phyloP scores from a whole-genome alignment of 1,140 invertebrate genomes.

The Dendroctonus valens region DNA sequence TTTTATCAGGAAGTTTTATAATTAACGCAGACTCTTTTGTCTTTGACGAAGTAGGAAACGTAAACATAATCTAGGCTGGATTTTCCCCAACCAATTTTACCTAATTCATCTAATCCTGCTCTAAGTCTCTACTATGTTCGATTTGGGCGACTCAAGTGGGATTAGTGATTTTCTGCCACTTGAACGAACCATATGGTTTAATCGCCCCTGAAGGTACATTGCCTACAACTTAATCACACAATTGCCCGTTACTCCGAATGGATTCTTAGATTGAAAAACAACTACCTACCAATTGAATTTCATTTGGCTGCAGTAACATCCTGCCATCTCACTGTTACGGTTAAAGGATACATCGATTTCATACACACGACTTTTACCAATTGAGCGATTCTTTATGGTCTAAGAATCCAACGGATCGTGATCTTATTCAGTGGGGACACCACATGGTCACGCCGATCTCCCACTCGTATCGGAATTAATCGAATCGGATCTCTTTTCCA shows the following conservation, averaged over 20 bases:
- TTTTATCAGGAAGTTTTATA: neutral
- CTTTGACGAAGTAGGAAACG: too few species aligned
- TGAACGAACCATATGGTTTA: too few species aligned
- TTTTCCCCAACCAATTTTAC: too few species aligned
- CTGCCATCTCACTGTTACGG: conserved; percentile 7
- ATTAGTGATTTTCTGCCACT: too few species aligned
- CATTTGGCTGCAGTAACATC: conserved; percentile 16
- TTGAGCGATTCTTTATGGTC: conserved; percentile 27
- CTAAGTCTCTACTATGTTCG: too few species aligned
- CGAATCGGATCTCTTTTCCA: conserved; percentile 11
- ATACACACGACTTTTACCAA: conserved; percentile 21
- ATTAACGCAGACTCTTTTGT: too few species aligned
- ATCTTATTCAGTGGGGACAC: conserved; percentile 28
- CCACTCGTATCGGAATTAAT: conserved; percentile 19
- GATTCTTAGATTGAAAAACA: neutral
- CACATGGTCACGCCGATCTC: conserved; percentile 21
- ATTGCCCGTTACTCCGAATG: neutral
- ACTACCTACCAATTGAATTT: neutral
- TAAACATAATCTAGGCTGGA: too few species aligned
- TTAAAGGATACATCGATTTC: conserved; percentile 21
- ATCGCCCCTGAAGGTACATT: too few species aligned
- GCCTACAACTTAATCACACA: neutral
- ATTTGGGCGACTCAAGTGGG: too few species aligned
- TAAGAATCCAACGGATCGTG: conserved; percentile 19
- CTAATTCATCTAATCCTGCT: too few species aligned